Percentiles rank a stretch among this genome's conserved stretches.
These are phyloP conservation scores for Anagyrus pseudococci DNA, from an alignment of 2,888 invertebrate species.

Conservation along the genomic window DNA sequence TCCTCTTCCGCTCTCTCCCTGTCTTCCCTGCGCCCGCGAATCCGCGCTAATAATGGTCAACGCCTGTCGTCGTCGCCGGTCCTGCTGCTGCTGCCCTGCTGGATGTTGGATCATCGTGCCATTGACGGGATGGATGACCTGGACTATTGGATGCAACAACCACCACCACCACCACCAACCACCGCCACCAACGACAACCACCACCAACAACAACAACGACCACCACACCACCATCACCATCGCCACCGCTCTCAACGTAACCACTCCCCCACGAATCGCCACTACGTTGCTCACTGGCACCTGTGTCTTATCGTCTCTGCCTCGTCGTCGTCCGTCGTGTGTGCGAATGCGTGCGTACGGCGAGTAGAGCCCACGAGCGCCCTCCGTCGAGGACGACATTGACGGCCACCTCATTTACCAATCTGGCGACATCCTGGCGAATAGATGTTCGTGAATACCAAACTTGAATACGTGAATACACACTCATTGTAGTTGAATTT, in stretches of 20 bases:
- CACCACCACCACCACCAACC: neutral
- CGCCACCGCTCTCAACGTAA: neutral
- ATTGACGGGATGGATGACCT: neutral
- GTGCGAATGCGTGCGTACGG: conserved; percentile 27
- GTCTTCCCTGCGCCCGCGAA: conserved; percentile 38
- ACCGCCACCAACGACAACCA: conserved; percentile 4
- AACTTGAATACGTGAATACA: conserved; percentile 65
- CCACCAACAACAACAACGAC: conserved; percentile 14
- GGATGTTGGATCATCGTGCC: too few species aligned
- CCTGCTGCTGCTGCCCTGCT: conserved; percentile 40
- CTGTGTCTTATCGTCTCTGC: conserved; percentile 21
- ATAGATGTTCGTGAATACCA: conserved; percentile 93
- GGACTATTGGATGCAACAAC: neutral
- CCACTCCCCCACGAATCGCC: conserved; percentile 19
- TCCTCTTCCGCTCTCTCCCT: conserved; percentile 38
- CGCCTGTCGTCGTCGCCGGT: conserved; percentile 39
- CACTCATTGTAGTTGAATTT: conserved; percentile 60
- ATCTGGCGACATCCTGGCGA: conserved; percentile 98
- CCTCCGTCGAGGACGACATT: conserved; percentile 98
- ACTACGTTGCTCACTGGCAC: conserved; percentile 32
- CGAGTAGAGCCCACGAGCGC: conserved; percentile 81
- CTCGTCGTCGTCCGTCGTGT: conserved; percentile 26
- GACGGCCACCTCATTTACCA: conserved; percentile 99
- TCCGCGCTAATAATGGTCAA: conserved; percentile 46
- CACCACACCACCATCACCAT: conserved; percentile 7